phyloP scores from a whole-genome alignment of 2,797 vertebrate genomes.

The Leptatherina wallacei region DNA sequence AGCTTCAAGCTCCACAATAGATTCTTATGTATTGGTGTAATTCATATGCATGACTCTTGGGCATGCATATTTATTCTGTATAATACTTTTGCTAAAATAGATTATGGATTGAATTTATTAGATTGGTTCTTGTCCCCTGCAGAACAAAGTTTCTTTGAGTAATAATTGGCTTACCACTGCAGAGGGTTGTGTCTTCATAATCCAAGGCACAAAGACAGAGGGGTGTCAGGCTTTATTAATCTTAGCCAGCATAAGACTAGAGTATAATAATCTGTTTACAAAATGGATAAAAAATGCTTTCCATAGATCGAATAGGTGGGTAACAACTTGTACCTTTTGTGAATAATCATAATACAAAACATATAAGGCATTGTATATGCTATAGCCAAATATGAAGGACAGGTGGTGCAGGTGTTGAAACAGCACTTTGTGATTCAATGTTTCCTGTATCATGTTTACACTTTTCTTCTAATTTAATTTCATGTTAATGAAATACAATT shows the following conservation, averaged over 20 bases:
- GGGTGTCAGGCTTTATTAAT: constrained; percentile 36
- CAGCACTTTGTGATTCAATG: constrained; percentile 42
- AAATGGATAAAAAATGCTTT: constrained; percentile 29
- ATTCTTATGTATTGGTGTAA: constrained; percentile 53
- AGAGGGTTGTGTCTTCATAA: constrained; percentile 25
- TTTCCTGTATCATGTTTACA: constrained; percentile 70
- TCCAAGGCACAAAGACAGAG: constrained; percentile 31
- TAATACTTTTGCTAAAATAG: constrained; percentile 44
- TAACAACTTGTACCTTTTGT: constrained; percentile 18
- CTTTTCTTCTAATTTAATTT: constrained; percentile 40
- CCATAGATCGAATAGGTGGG: constrained; percentile 10
- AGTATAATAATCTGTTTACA: constrained; percentile 28
- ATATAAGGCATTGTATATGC: constrained; percentile 20
- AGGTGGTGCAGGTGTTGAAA: constrained; percentile 48
- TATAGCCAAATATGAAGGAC: constrained; percentile 64
- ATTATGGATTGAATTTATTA: constrained; percentile 23
- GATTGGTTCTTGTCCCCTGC: constrained; percentile 17
- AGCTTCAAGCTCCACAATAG: constrained; percentile 39
- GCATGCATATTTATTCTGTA: constrained; percentile 46
- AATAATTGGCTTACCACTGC: constrained; percentile 36
- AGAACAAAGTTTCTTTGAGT: constrained; percentile 23
- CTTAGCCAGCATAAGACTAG: constrained; percentile 39
- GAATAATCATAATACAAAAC: constrained; percentile 13
- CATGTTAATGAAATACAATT: constrained; percentile 30
- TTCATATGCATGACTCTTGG: constrained; percentile 43